Evolutionary conservation across 2,113 vertebrate species (phyloP).

Genomic region (Noctilio leporinus): DNA sequence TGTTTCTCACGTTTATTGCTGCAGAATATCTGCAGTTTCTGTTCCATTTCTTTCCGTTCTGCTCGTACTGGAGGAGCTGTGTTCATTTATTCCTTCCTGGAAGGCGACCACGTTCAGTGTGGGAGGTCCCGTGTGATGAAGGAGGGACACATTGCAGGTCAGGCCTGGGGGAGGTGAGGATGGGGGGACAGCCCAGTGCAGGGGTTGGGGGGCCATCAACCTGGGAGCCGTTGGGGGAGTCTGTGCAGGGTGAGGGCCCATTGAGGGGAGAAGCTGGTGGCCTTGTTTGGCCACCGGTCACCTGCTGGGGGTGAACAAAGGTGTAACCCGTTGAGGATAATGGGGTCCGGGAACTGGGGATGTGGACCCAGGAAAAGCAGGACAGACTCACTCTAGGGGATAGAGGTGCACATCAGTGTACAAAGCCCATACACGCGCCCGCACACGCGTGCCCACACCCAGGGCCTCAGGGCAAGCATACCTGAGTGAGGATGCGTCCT

Average conservation of each 20-base stretch:
- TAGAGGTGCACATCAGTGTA: neutral
- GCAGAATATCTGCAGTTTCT: neutral
- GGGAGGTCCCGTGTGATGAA: neutral
- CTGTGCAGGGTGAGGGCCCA: neutral
- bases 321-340: neutral
- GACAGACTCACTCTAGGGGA: neutral
- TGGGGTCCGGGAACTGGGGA: neutral
- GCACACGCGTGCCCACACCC: accelerated
- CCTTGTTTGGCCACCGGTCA: accelerated
- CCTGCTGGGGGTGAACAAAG: neutral
- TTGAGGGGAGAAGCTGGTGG: too few relatives aligned
- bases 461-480: neutral
- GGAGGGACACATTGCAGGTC: neutral
- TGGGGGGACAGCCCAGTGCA: too few relatives aligned
- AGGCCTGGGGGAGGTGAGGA: neutral
- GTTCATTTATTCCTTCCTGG: neutral
- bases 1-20: neutral
- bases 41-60: neutral
- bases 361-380: neutral
- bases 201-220: neutral
- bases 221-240: neutral
- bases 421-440: too few relatives aligned
- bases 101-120: too few relatives aligned
- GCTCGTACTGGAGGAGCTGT: neutral
- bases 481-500: neutral